Base-by-base conservation (phyloP, 2,113 vertebrate species). In the Apistogramma diplotaenia region DNA sequence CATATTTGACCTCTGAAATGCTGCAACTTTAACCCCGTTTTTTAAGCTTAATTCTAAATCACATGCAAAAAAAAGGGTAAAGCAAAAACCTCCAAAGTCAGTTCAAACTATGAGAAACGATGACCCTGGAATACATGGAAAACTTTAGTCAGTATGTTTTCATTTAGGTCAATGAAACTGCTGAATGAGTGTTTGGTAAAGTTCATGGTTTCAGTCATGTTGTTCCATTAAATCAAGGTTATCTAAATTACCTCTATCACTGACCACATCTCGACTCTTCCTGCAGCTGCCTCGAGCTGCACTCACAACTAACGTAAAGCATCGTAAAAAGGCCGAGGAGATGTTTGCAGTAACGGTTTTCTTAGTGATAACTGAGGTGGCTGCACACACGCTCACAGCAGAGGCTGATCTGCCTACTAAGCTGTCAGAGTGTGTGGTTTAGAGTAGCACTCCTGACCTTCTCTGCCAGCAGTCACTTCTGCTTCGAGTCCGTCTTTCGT, bases 401-500 rank as follows among this genome's bases (percentile, higher is more conserved):
- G 55, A 18, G 8, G 18, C 73, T 13, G 6, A 5, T 83, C 74
- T 29, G n/a, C 31, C 35, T 13, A 9, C 53, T 43, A 21, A 72
- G 58, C 65, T 58, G 57, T 75, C 37, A 57, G 49, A 33, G 37
- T 35, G 29, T 59, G 74, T 51, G 76, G 51, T 81, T 82, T 76
- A 72, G 74, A 86, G 62, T 55, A 76, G 25, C 60, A 21, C 57
- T 23, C 49, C 18, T 91, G 78, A 91, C 78, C 83, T 81, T 85
- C 55, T 76, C 21, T 1, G 33, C 8, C 13, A 53, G 54, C 31
- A 54, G 79, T 55, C 58, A 92, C 87, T 93, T 94, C 85, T 93
- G 89, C 87, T 91, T 92, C 86, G 53, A 85, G 10, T 55, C 61
- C 21, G 16, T 75, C 67, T 92, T 89, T 78, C 65, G 76, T 72